A percentile compares a stretch with the other conserved stretches of the same genome.
Evolutionary conservation across 2,888 invertebrate species (phyloP).

Genomic region (Poecilus cupreus): DNA sequence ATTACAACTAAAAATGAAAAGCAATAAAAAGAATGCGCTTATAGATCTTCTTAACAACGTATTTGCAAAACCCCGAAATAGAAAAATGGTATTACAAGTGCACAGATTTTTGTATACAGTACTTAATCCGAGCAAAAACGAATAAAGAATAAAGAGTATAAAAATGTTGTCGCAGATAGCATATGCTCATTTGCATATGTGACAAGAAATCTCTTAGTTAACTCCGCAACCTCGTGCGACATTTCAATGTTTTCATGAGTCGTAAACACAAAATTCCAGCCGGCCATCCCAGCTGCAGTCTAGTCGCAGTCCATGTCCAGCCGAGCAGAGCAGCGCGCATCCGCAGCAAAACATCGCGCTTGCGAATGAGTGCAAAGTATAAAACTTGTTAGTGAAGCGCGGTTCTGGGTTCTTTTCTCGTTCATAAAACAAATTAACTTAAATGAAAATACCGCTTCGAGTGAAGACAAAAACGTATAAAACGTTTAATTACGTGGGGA

Average conservation of each 20-base stretch:
- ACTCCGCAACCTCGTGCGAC: neutral
- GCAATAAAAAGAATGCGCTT: no score
- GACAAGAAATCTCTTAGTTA: conserved; percentile 19
- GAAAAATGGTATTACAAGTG: no score
- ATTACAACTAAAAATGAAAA: no score
- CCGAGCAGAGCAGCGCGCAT: no score
- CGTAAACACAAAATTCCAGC: conserved; percentile 5
- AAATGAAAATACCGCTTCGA: conserved; percentile 51
- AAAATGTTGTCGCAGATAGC: no score
- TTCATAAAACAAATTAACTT: conserved; percentile 53
- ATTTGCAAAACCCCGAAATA: no score
- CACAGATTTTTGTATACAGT: no score
- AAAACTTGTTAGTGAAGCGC: conserved; percentile 45
- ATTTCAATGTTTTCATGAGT: conserved; percentile 3
- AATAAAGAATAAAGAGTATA: no score
- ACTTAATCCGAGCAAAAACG: no score
- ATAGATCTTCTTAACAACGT: no score
- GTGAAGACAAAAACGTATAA: conserved; percentile 49
- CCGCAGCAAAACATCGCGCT: neutral
- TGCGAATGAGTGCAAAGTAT: conserved; percentile 23
- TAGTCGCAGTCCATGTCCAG: neutral
- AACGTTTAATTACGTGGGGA: conserved; percentile 48
- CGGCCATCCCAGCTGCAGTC: neutral
- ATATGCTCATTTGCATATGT: neutral
- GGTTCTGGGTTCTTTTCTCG: conserved; percentile 39